Evolutionary conservation across 2,113 vertebrate species (phyloP).

Genomic region (Tragulus kanchil): DNA sequence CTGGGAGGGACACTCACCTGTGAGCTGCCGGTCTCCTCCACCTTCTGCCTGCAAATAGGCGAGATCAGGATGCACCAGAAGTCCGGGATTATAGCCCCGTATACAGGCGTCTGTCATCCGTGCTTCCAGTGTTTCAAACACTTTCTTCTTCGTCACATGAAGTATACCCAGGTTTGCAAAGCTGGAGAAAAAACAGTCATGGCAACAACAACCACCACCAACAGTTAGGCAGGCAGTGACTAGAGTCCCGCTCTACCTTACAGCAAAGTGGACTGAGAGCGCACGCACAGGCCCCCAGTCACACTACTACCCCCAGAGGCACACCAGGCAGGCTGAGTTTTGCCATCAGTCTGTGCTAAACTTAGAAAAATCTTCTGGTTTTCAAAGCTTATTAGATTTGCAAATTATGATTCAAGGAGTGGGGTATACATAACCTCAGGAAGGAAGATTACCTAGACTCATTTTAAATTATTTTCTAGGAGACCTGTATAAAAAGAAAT

Average conservation of each 20-base stretch:
- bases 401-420: background rate
- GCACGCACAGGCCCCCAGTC: background rate
- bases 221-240: background rate
- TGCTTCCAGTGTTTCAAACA: conserved; percentile 95
- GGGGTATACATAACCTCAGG: background rate
- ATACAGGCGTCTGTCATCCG: conserved; percentile 96
- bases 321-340: background rate
- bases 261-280: background rate
- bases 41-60: conserved; percentile 91
- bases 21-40: conserved; percentile 92
- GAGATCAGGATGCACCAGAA: conserved; percentile 94
- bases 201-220: background rate
- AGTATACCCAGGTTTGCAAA: conserved; percentile 98
- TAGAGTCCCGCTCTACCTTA: background rate
- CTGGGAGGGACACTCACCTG: conserved; percentile 87
- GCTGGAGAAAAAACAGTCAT: conserved; percentile 80
- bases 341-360: background rate
- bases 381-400: background rate
- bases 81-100: conserved; percentile 93
- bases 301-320: background rate
- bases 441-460: background rate
- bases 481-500: background rate
- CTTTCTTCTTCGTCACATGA: conserved; percentile 99
- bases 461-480: conserved; percentile 53
- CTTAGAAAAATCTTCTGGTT: background rate